Base-by-base conservation (phyloP, 1,140 invertebrate genomes). In the Drosophila insularis region DNA sequence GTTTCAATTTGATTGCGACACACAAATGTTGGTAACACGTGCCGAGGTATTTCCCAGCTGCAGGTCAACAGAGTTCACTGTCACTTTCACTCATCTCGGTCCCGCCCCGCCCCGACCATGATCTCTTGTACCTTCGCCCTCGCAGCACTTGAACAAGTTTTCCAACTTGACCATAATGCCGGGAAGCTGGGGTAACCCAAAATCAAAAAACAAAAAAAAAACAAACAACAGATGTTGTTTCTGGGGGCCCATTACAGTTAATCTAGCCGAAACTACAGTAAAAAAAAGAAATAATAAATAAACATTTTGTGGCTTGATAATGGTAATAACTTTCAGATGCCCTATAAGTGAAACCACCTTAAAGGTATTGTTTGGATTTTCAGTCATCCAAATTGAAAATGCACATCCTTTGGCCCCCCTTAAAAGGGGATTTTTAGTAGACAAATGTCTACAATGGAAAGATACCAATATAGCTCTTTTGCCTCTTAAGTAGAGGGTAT, bases 61-160 rank as follows among this genome's bases (percentile, higher is more conserved):
- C 70, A 67, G 89, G 82, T 90, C 82, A 90, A 64, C 74, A 35
- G 74, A 85, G 87, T 90, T 90, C 89, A 90, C 87, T 89, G 80
- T 81, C 82, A 78, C 81, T 85, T 86, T 85, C 81, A 85, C 81
- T 81, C 55, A 63, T n/a, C 62, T 60, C 17, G 59, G 13, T 50
- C 14, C 62, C 10, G 1, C 32, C 7, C 13, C 6, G 27, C 13
- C 23, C 58, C 17, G 21, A n/a, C 8, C 11, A 6, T 5, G 27
- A 27, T 3, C 55, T 14, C 14, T 10, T 8, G 14, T 27, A 27
- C 32, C 32, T 32, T 27, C 27, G 6, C 11, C 17, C 14, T 13
- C 17, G 8, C 7, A 11, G 43, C 19, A 50, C 17, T 11, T 50
- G 43, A 21, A 50, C 43, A 50, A 50, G 43, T 50, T 50, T 50